Evolutionary conservation across 1,140 invertebrate species (phyloP), one percentile per base, ranked within the genome.

Genomic region (Papilio machaon): DNA sequence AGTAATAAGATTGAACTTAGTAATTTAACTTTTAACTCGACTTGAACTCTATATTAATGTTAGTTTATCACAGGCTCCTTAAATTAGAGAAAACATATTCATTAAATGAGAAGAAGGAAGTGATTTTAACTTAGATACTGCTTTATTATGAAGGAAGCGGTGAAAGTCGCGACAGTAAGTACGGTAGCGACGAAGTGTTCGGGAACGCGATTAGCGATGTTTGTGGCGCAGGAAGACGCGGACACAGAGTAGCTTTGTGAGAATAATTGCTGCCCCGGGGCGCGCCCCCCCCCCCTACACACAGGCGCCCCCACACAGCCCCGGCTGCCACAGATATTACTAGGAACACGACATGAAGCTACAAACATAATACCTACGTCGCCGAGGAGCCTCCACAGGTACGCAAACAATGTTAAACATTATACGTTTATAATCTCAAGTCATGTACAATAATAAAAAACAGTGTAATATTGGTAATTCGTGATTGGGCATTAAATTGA

Each of bases 201-300:
- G 70, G 67, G 79, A 84, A 84, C 82, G 80, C 54, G 79, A 79
- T 84, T 84, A 84, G 79, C 67, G n/a, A 81, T 58, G 81, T 84
- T 76, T 76, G 54, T 23, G 74, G 23, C 79, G 73, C 83, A 82
- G 84, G 85, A 83, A 84, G 83, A 81, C 82, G 82, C 23, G 77
- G 84, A 73, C 82, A 85, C 84, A 87, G 86, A 85, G 83, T 80
- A 52, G 83, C 86, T 85, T 85, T 84, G 84, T 80, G 81, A 19
- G 74, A 73, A 49, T 85, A 87, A 87, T 84, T 85, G 81, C 30
- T 70, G 81, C 52, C 84, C 84, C 67, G 60, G 67, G 85, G 85
- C 74, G 54, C 54, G 0, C 17, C 54, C 54, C 17, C 52, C 4
- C 0, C 10, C 49, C 49, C 49, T 3, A 11, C 15, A 19, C 30